Evolutionary conservation across 2,113 vertebrate species (phyloP).

Genomic region (Amia ocellicauda): DNA sequence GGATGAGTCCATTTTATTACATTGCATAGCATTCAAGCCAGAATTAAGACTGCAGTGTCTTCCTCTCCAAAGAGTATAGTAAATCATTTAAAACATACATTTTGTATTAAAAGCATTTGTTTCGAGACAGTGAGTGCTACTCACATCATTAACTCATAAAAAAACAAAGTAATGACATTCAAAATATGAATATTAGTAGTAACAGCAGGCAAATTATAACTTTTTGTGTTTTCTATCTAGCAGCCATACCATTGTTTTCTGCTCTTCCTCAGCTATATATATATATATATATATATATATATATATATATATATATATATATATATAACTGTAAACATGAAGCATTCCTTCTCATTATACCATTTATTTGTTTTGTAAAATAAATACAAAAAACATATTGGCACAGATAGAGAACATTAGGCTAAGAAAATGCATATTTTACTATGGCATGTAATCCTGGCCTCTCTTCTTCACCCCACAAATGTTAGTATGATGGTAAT

Average conservation of each 20-base stretch:
- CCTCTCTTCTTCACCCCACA: too few species aligned
- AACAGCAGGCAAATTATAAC: constrained; percentile 41
- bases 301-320: constrained; percentile 51
- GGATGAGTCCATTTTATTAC: constrained; percentile 45
- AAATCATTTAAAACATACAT: constrained; percentile 34
- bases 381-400: neutral
- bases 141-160: constrained; percentile 46
- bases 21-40: constrained; percentile 51
- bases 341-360: constrained; percentile 27
- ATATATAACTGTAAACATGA: constrained; percentile 44
- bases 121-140: constrained; percentile 47
- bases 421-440: neutral
- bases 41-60: constrained; percentile 59
- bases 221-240: constrained; percentile 52
- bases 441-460: neutral
- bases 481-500: too few species aligned
- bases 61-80: constrained; percentile 30
- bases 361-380: neutral
- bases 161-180: constrained; percentile 52
- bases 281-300: constrained; percentile 63
- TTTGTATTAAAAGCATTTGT: constrained; percentile 47
- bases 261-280: constrained; percentile 53
- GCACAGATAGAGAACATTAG: neutral
- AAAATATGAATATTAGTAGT: constrained; percentile 52
- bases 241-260: constrained; percentile 55